Percentiles rank a stretch among this genome's conserved stretches.
Conservation (phyloP, 2,113 vertebrate species). For the Centropristis striata region DNA sequence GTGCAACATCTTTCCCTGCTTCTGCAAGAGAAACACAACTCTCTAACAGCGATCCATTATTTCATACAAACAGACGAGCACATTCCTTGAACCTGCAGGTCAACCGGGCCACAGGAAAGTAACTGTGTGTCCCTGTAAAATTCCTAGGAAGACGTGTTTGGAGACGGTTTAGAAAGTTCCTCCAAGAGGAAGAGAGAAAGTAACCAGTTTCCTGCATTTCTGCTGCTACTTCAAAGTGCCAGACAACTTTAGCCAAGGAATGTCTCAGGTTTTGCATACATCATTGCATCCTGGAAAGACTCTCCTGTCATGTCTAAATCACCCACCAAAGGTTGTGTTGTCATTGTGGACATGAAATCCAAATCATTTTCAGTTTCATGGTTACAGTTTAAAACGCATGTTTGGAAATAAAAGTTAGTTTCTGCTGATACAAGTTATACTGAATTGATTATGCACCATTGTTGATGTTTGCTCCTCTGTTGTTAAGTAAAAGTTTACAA, state of each 20-base stretch:
- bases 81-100: conserved; percentile 31
- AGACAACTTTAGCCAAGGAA: conserved; percentile 46
- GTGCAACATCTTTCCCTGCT: conserved; percentile 14
- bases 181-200: conserved; percentile 75
- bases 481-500: neutral
- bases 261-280: conserved; percentile 52
- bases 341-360: neutral
- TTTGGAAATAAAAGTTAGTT: neutral
- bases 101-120: conserved; percentile 48
- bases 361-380: neutral
- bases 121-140: conserved; percentile 35
- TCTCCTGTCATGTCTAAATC: conserved; percentile 26
- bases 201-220: conserved; percentile 73
- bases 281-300: conserved; percentile 45
- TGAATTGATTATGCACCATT: neutral
- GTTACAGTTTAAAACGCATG: neutral
- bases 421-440: neutral
- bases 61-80: conserved; percentile 20
- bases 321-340: neutral
- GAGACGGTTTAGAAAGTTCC: conserved; percentile 45
- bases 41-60: conserved; percentile 6
- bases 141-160: conserved; percentile 50
- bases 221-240: conserved; percentile 63
- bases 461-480: neutral
- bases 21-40: conserved; percentile 25